phyloP scores from a whole-genome alignment of 2,888 invertebrate species.

The Megalurothrips usitatus region DNA sequence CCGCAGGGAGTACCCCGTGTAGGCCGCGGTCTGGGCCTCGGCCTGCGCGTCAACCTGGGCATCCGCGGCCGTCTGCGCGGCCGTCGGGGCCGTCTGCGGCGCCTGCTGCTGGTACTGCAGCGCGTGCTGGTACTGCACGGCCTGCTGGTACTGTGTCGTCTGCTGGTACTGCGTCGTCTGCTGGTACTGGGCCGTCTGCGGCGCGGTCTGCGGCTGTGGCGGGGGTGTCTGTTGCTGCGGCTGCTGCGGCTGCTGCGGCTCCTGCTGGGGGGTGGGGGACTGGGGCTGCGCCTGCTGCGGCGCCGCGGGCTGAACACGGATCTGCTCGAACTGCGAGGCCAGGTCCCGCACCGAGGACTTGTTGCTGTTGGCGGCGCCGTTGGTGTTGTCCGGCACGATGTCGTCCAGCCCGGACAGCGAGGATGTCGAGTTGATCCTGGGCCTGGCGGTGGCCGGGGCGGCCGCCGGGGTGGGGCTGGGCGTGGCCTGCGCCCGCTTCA shows the following conservation, averaged over 20 bases:
- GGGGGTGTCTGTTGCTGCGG: not conserved
- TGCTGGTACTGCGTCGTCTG: not conserved
- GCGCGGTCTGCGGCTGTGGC: not conserved
- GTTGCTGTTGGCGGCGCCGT: not conserved
- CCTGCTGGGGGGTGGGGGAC: not conserved
- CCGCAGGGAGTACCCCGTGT: not conserved
- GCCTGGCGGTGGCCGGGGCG: not conserved
- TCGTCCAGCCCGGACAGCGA: constrained; percentile 16
- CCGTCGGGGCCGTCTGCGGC: not conserved
- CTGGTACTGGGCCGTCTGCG: not conserved
- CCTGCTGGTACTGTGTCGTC: not conserved
- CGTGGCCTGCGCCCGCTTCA: constrained; percentile 13
- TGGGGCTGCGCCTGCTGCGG: constrained; percentile 1
- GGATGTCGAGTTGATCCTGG: not conserved
- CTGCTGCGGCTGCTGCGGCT: too few relatives aligned
- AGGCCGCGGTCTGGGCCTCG: not conserved
- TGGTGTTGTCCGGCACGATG: constrained; percentile 9
- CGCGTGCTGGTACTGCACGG: not conserved
- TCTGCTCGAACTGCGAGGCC: constrained; percentile 74
- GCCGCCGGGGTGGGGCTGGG: not conserved
- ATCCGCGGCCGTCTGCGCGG: not conserved
- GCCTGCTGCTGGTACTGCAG: not conserved
- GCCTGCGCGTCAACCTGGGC: not conserved
- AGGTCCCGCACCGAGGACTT: constrained; percentile 65
- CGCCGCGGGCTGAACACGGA: constrained; percentile 37